phyloP scores from a whole-genome alignment of 2,888 invertebrate genomes.

The Augochlorella aurata region DNA sequence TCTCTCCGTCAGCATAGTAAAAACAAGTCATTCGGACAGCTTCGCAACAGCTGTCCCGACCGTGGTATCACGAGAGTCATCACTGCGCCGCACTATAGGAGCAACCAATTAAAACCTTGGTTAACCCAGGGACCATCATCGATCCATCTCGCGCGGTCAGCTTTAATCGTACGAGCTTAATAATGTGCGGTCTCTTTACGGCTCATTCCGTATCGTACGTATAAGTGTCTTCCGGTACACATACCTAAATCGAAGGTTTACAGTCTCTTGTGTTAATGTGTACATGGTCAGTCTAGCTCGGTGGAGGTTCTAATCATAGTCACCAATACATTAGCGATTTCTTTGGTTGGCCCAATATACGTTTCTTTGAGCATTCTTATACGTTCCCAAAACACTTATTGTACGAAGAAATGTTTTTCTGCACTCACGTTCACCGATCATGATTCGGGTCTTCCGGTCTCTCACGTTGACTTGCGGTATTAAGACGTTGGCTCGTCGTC shows the following conservation, averaged over 20 bases:
- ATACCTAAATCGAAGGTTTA: conserved; percentile 21
- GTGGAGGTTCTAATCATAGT: conserved; percentile 24
- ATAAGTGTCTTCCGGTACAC: conserved; percentile 31
- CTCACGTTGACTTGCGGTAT: conserved; percentile 53
- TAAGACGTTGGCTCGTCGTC: conserved; percentile 82
- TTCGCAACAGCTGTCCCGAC: conserved; percentile 40
- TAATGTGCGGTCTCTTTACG: conserved; percentile 32
- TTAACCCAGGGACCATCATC: conserved; percentile 23
- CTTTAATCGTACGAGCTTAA: conserved; percentile 26
- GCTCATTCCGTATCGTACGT: conserved; percentile 15
- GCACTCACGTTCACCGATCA: conserved; percentile 46
- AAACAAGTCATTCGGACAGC: conserved; percentile 41
- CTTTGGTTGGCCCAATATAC: conserved; percentile 68
- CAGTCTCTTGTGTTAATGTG: conserved; percentile 29
- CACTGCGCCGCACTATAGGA: conserved; percentile 47
- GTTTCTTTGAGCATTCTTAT: conserved; percentile 49
- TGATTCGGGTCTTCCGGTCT: conserved; percentile 36
- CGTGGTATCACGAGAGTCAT: conserved; percentile 39
- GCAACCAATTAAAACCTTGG: conserved; percentile 29
- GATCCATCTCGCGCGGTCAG: conserved; percentile 23
- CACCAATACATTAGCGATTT: conserved; percentile 57
- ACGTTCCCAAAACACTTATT: conserved; percentile 42
- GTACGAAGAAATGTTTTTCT: conserved; percentile 47
- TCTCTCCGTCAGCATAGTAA: conserved; percentile 34
- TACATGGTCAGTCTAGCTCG: conserved; percentile 24